Base-by-base conservation (phyloP, 2,888 invertebrate genomes). In the Autographa pulchrina region DNA sequence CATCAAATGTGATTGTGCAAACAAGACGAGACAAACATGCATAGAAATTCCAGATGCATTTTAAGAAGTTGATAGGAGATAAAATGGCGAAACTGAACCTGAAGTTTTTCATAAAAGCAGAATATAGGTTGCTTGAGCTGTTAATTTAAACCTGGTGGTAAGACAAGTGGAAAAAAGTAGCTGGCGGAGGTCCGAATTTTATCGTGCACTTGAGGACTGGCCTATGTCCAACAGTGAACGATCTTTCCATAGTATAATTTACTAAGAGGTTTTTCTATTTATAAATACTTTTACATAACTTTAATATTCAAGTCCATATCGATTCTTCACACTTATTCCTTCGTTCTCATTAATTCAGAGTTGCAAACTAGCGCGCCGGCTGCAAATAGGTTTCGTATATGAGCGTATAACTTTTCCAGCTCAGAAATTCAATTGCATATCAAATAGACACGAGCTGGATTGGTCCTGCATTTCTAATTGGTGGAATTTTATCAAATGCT, bases 1-100 rank as follows among this genome's bases (percentile, higher is more conserved):
- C 65, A 68, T 68, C 31, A 65, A 14, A 68, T 61, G 13, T 25
- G 48, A 65, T 25, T 63, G 25, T 70, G n/a, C 18, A 43, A 52
- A 58, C 7, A 62, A 20, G 20, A 56, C 9, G 54, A 61, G n/a
- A 65, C 52, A 52, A n/a, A 18, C 54, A 54, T 54, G 54, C 54
- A 20, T 54, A 43, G 18, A 16, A 62, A 63, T 3, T 8, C 13
- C 20, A 25, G 54, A 1, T 56, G 11, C 3, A 56, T 13, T 25
- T 48, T 48, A 48, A n/a, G 48, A n/a, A 48, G 48, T n/a, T 1
- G 1, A 38, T 11, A 11, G 9, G 3, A 8, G 25, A 25, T 25
- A 2, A 25, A 25, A 25, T 25, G 25, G 25, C 25, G n/a, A n/a
- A n/a, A n/a, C 9, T 35, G 9, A 35, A 35, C 9, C 8, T 11